Conservation (phyloP, 2,797 vertebrate species). For the Simalia tracyae region DNA sequence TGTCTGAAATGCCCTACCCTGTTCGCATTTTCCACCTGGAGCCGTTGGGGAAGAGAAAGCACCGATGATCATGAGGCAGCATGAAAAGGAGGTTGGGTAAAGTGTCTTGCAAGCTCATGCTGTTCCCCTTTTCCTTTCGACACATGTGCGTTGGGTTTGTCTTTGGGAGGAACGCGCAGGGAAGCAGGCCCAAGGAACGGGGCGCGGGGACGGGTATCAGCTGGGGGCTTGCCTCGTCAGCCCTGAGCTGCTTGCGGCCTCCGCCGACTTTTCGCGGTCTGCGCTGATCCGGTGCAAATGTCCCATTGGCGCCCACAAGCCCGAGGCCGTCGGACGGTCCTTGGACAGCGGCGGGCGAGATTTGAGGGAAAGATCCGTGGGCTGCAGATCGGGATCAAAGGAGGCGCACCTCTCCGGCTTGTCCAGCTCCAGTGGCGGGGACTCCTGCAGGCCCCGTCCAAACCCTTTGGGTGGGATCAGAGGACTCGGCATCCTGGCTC, state of each 20-base stretch:
- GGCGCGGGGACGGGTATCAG: neutral
- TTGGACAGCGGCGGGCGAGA: accelerated
- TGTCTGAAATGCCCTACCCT: neutral
- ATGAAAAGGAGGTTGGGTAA: neutral
- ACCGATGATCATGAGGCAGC: neutral
- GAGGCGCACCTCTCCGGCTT: neutral
- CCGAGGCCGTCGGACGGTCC: accelerated
- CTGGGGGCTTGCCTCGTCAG: neutral
- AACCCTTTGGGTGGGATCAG: neutral
- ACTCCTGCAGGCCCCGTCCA: accelerated
- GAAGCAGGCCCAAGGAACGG: accelerated
- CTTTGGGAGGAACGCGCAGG: neutral
- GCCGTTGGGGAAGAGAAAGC: neutral
- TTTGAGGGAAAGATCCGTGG: neutral
- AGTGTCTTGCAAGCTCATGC: neutral
- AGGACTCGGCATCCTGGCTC: conserved; percentile 46
- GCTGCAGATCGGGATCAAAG: neutral
- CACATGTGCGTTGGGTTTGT: neutral
- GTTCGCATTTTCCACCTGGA: neutral
- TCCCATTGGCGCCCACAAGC: accelerated
- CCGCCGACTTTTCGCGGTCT: neutral
- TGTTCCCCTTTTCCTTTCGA: neutral
- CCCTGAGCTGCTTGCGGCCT: neutral
- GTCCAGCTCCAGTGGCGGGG: accelerated
- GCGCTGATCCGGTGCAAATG: neutral